Evolutionary conservation across 2,888 invertebrate genomes (phyloP).

Genomic region (Hyalella azteca): DNA sequence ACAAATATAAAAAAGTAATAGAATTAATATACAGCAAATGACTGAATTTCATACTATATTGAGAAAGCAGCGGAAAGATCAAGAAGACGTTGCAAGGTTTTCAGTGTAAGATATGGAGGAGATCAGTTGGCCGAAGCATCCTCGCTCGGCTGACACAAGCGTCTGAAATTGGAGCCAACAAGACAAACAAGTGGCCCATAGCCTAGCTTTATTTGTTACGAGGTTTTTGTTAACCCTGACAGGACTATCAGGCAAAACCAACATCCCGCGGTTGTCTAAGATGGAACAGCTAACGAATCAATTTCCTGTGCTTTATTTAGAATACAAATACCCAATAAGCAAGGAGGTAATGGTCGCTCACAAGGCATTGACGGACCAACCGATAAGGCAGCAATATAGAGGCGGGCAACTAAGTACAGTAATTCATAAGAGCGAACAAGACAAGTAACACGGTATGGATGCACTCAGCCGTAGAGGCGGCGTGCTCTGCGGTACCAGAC

Average conservation of each 20-base stretch:
- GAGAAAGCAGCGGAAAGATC: too few species aligned
- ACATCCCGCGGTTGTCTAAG: conserved; percentile 28
- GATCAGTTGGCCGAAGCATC: too few species aligned
- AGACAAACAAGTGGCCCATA: conserved; percentile 11
- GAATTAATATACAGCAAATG: too few species aligned
- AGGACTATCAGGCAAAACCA: conserved; percentile 32
- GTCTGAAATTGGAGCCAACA: conserved; percentile 15
- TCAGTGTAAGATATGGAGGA: too few species aligned
- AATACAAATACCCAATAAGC: conserved; percentile 36
- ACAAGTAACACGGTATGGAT: conserved; percentile 34
- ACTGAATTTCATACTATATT: too few species aligned
- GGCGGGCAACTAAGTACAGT: conserved; percentile 30
- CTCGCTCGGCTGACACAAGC: too few species aligned
- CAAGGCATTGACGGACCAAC: conserved; percentile 17
- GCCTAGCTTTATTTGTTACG: not conserved
- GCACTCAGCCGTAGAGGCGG: conserved; percentile 19
- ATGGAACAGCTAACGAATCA: conserved; percentile 37
- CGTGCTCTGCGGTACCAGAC: not conserved
- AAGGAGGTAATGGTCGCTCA: conserved; percentile 27
- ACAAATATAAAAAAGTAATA: too few species aligned
- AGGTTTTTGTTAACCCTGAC: conserved; percentile 21
- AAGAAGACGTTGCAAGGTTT: too few species aligned
- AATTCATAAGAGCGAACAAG: conserved; percentile 32
- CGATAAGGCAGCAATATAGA: conserved; percentile 36
- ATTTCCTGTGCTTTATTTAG: conserved; percentile 37